Evolutionary conservation across 2,797 vertebrate species (phyloP).

Genomic region (Silurus aristotelis): DNA sequence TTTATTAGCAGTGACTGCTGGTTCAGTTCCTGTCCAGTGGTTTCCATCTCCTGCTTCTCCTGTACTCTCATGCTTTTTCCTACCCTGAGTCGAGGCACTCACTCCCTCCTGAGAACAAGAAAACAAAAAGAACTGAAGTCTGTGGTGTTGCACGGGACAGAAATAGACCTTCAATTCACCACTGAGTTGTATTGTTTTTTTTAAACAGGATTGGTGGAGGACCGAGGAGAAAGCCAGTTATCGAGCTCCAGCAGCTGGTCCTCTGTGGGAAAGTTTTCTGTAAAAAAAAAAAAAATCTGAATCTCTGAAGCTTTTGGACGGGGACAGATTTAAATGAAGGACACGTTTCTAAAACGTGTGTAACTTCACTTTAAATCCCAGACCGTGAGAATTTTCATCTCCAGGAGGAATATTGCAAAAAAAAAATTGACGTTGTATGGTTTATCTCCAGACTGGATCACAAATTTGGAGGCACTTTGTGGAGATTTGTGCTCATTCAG

Average conservation of each 20-base stretch:
- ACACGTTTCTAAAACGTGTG: neutral
- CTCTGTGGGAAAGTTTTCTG: slow-evolving; percentile 35
- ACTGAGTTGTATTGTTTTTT: slow-evolving; percentile 35
- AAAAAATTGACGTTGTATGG: too few relatives aligned
- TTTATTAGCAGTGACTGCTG: slow-evolving; percentile 22
- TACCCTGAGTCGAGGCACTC: slow-evolving; percentile 4
- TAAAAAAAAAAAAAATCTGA: neutral
- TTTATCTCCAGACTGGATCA: too few relatives aligned
- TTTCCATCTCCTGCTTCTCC: slow-evolving; percentile 4
- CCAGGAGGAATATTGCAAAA: too few relatives aligned
- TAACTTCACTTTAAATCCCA: slow-evolving; percentile 19
- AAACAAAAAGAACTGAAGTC: slow-evolving; percentile 21
- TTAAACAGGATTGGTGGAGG: slow-evolving; percentile 47
- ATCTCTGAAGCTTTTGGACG: slow-evolving; percentile 14
- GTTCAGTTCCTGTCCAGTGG: neutral
- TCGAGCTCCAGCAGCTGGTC: slow-evolving; percentile 37
- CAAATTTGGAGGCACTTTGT: too few relatives aligned
- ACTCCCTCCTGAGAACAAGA: slow-evolving; percentile 1
- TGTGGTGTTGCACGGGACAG: slow-evolving; percentile 14
- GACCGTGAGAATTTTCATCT: neutral
- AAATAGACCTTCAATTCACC: slow-evolving; percentile 35
- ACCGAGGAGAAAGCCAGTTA: slow-evolving; percentile 41
- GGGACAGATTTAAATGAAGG: slow-evolving; percentile 22
- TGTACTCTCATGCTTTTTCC: slow-evolving; percentile 10
- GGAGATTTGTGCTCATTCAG: too few relatives aligned